These are phyloP conservation scores for Lycocorax pyrrhopterus DNA, from an alignment of 2,113 vertebrate species.

Conservation along the genomic window DNA sequence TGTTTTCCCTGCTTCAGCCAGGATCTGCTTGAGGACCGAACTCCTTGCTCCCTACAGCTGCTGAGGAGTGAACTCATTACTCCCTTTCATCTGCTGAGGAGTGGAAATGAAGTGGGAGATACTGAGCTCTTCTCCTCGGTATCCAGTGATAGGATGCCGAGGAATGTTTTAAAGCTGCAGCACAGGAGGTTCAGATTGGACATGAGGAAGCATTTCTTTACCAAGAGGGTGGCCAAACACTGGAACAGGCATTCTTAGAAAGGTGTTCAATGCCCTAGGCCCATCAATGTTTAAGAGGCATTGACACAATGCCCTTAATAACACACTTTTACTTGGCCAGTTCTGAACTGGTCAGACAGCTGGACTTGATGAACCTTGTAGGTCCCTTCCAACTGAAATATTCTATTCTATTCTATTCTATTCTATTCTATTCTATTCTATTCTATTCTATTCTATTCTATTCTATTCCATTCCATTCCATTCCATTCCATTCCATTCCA, in stretches of 20 bases:
- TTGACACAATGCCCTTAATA: background rate
- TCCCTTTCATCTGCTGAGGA: background rate
- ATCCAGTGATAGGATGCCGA: fast-evolving
- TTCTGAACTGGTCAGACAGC: background rate
- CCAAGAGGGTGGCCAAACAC: background rate
- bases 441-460: background rate
- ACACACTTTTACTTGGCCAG: background rate
- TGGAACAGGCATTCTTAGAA: background rate
- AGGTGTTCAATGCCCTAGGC: fast-evolving
- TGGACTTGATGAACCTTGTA: fast-evolving
- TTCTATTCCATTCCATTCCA: background rate
- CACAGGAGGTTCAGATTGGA: fast-evolving
- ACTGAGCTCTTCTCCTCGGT: background rate
- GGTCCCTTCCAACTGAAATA: background rate
- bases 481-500: background rate
- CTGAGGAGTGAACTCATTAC: background rate
- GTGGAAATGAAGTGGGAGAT: background rate
- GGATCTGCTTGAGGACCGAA: background rate
- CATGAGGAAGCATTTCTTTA: background rate
- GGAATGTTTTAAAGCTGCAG: background rate
- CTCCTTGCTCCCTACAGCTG: background rate
- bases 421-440: background rate
- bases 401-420: background rate
- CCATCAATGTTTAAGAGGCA: background rate
- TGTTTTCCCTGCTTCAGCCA: background rate